Evolutionary conservation across 1,140 invertebrate species (phyloP).

Genomic region (Scaptomyza graminum): DNA sequence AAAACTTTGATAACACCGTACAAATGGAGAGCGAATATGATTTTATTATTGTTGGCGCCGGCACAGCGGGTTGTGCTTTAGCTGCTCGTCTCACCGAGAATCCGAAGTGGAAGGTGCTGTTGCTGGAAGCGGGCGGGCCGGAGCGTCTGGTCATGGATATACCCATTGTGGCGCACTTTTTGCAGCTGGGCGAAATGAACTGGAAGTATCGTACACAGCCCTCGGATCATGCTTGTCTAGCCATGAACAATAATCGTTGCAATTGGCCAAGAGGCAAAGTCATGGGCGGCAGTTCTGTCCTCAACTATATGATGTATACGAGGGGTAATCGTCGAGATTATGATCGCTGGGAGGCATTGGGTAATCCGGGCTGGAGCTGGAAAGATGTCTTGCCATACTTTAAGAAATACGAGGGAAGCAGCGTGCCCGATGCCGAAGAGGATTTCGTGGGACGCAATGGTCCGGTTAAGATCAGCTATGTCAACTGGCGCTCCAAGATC

Average conservation of each 20-base stretch:
- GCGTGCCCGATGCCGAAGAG: slow-evolving; percentile 85
- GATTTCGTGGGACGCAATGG: slow-evolving; percentile 87
- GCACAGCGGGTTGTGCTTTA: slow-evolving; percentile 89
- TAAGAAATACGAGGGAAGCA: slow-evolving; percentile 90
- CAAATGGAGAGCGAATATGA: slow-evolving; percentile 84
- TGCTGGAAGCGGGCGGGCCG: slow-evolving; percentile 88
- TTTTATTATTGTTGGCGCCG: slow-evolving; percentile 89
- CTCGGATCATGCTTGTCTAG: slow-evolving; percentile 83
- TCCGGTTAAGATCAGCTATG: slow-evolving; percentile 84
- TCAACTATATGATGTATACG: slow-evolving; percentile 97
- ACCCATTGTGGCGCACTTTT: slow-evolving; percentile 86
- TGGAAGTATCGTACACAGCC: slow-evolving; percentile 89
- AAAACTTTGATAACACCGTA: slow-evolving; percentile 80
- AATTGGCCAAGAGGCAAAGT: slow-evolving; percentile 91
- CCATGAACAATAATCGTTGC: slow-evolving; percentile 86
- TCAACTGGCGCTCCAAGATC: slow-evolving; percentile 87
- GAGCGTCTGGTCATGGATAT: slow-evolving; percentile 88
- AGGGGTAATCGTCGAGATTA: slow-evolving; percentile 90
- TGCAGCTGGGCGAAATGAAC: slow-evolving; percentile 87
- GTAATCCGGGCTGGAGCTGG: slow-evolving; percentile 93
- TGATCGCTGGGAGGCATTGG: slow-evolving; percentile 90
- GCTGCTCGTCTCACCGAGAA: slow-evolving; percentile 88
- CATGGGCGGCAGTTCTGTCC: slow-evolving; percentile 92
- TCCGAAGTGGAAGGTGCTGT: slow-evolving; percentile 86
- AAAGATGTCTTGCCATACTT: slow-evolving; percentile 93